Percentiles rank a stretch among this genome's conserved stretches.
phyloP scores from a whole-genome alignment of 2,797 vertebrate species.

The Novumbra hubbsi region DNA sequence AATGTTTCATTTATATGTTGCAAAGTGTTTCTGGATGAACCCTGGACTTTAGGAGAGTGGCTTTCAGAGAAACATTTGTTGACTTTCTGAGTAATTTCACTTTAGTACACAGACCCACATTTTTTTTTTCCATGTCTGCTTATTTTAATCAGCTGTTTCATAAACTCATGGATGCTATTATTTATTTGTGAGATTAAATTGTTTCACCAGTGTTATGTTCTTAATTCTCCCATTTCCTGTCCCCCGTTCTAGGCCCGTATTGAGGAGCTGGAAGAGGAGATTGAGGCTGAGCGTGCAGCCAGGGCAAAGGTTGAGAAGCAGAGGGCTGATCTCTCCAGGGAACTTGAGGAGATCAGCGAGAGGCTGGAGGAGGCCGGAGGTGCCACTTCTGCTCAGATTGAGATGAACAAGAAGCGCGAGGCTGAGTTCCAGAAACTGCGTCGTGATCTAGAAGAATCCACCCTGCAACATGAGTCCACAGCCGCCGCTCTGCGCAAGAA shows the following conservation, averaged over 20 bases:
- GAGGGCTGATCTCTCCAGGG: background rate
- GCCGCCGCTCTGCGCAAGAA: slow-evolving; percentile 73
- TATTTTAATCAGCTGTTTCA: no score
- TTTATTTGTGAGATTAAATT: no score
- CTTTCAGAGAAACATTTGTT: no score
- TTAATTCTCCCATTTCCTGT: slow-evolving; percentile 32
- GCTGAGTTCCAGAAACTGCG: slow-evolving; percentile 79
- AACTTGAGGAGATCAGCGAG: slow-evolving; percentile 75
- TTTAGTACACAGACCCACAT: no score
- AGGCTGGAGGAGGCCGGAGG: slow-evolving; percentile 80
- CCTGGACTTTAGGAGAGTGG: no score
- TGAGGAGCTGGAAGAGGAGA: slow-evolving; percentile 79
- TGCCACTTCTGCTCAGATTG: slow-evolving; percentile 68
- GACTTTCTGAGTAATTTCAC: no score
- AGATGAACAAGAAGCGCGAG: slow-evolving; percentile 81
- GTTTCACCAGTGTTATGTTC: no score
- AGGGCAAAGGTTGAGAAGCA: background rate
- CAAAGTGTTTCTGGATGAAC: no score
- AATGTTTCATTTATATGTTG: no score
- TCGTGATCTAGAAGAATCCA: slow-evolving; percentile 78
- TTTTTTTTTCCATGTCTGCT: no score
- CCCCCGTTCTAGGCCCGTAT: slow-evolving; percentile 3
- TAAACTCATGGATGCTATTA: no score
- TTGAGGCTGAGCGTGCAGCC: slow-evolving; percentile 67
- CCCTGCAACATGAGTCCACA: slow-evolving; percentile 78